A percentile compares a stretch with the other conserved stretches of the same genome.
phyloP scores from a whole-genome alignment of 1,140 invertebrate species.

The Rhyacophila brunnea region DNA sequence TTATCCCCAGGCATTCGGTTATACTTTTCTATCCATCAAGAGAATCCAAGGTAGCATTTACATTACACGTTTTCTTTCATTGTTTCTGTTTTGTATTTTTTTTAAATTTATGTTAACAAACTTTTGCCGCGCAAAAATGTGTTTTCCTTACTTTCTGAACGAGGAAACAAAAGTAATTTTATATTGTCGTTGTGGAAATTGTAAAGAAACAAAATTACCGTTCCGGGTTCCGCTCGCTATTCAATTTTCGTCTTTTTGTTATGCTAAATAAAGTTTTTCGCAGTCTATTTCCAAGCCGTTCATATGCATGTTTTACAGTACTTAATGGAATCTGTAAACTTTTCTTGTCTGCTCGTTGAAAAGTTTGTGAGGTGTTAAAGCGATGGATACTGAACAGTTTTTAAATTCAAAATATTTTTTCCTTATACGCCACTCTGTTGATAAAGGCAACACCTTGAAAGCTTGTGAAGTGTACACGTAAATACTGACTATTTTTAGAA shows the following conservation, averaged over 20 bases:
- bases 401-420: no score
- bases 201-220: slow-evolving; percentile 1
- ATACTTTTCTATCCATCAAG: no score
- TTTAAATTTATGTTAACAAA: slow-evolving; percentile 3
- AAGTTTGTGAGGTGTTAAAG: no score
- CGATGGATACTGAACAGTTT: no score
- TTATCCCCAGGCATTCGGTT: no score
- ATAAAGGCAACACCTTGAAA: no score
- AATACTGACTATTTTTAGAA: no score
- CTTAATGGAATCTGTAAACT: no score
- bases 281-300: not conserved
- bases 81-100: not conserved
- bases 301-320: not conserved
- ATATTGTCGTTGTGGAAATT: slow-evolving; percentile 14
- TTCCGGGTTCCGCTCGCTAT: slow-evolving; percentile 4
- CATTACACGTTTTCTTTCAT: not conserved
- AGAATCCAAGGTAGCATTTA: not conserved
- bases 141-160: slow-evolving; percentile 8
- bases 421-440: no score
- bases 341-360: no score
- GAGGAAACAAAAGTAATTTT: slow-evolving; percentile 18
- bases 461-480: no score
- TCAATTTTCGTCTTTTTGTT: slow-evolving; percentile 13
- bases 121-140: slow-evolving; percentile 5
- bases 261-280: slow-evolving; percentile 14